Conservation (phyloP, 2,797 vertebrate genomes). For the Dendrocincla tyrannina region DNA sequence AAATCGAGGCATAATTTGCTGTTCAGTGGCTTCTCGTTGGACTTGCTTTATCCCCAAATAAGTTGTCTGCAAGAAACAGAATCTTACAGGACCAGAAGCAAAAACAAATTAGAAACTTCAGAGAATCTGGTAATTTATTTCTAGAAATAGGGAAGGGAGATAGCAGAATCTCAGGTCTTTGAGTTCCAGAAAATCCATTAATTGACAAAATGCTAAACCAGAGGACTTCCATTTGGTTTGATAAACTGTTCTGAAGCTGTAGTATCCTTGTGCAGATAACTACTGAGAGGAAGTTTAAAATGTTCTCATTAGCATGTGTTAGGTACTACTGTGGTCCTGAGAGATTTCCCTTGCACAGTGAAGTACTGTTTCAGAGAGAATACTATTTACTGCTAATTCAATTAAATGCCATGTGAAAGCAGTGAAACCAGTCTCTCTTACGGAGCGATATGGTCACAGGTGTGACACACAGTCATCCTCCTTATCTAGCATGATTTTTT, state of each 20-base stretch:
- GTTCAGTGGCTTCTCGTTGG: neutral
- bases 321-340: neutral
- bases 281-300: conserved; percentile 35
- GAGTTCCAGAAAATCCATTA: conserved; percentile 2
- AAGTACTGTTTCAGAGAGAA: conserved; percentile 50
- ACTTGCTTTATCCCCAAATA: neutral
- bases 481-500: neutral
- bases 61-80: neutral
- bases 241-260: conserved; percentile 37
- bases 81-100: neutral
- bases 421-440: conserved; percentile 38
- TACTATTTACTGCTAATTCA: conserved; percentile 43
- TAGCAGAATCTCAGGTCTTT: neutral
- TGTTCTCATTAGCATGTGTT: conserved; percentile 58
- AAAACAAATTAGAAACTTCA: conserved; percentile 28
- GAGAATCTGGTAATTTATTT: conserved; percentile 19
- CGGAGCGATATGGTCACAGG: neutral
- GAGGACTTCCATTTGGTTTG: conserved; percentile 21
- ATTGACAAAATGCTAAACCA: conserved; percentile 38
- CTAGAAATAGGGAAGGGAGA: neutral
- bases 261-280: conserved; percentile 41
- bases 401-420: conserved; percentile 24
- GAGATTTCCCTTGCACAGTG: conserved; percentile 53
- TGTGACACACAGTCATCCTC: neutral
- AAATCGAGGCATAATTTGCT: neutral